Conservation (phyloP, 2,888 invertebrate species). For the Sycophila texana region DNA sequence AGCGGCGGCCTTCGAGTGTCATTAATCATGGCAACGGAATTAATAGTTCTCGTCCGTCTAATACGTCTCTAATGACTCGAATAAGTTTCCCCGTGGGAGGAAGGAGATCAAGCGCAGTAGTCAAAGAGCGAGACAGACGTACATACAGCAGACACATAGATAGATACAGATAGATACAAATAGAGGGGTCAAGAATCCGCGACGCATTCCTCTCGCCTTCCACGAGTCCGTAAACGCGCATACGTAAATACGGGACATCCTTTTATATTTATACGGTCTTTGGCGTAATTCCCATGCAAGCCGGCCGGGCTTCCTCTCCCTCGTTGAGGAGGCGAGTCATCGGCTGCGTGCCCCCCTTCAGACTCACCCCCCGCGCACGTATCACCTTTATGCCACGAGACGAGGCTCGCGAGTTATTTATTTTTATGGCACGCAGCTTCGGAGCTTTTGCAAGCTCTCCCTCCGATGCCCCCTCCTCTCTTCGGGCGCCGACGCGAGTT, state of each 20-base stretch:
- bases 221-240: not conserved
- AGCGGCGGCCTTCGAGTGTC: not conserved
- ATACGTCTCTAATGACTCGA: slow-evolving; percentile 38
- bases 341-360: slow-evolving; percentile 17
- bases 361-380: slow-evolving; percentile 52
- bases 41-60: slow-evolving; percentile 3
- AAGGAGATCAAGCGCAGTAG: too few species aligned
- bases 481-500: slow-evolving; percentile 8
- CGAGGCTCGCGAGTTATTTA: slow-evolving; percentile 70
- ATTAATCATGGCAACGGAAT: slow-evolving; percentile 38
- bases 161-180: not conserved
- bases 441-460: slow-evolving; percentile 18
- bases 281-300: slow-evolving; percentile 10
- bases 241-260: not conserved
- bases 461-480: not conserved
- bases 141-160: not conserved
- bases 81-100: not conserved
- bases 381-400: slow-evolving; percentile 66
- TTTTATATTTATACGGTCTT: slow-evolving; percentile 6
- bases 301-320: not conserved
- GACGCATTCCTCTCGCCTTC: not conserved
- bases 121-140: too few species aligned
- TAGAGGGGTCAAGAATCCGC: not conserved
- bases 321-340: not conserved
- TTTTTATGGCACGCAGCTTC: slow-evolving; percentile 71